These are phyloP conservation scores for Sweltsa coloradensis DNA, from an alignment of 1,140 invertebrate species.

Conservation along the genomic window DNA sequence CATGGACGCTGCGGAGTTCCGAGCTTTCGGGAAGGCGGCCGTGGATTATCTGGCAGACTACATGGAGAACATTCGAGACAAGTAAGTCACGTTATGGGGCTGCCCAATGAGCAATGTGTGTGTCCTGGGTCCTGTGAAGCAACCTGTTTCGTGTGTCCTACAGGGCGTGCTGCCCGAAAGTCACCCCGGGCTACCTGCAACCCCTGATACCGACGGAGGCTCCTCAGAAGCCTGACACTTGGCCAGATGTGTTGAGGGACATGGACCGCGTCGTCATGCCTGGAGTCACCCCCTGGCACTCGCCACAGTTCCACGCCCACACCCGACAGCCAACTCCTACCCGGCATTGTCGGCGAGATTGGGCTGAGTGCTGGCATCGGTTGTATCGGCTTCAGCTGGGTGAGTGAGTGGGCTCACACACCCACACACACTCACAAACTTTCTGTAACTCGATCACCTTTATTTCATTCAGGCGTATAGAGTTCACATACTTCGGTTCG, in stretches of 20 bases:
- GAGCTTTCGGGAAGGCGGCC: conserved; percentile 57
- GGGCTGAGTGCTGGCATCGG: conserved; percentile 67
- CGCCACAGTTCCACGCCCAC: conserved; percentile 88
- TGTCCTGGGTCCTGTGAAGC: too few species aligned
- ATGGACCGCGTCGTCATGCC: conserved; percentile 94
- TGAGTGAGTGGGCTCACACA: conserved; percentile 35
- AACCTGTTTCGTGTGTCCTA: too few species aligned
- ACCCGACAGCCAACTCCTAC: conserved; percentile 73
- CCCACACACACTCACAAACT: too few species aligned
- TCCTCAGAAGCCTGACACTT: conserved; percentile 68
- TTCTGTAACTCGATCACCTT: too few species aligned
- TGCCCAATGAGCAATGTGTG: too few species aligned
- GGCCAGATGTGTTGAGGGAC: conserved; percentile 82
- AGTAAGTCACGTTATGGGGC: conserved; percentile 31
- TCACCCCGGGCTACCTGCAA: conserved; percentile 73
- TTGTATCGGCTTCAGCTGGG: conserved; percentile 87
- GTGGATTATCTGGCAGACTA: conserved; percentile 69
- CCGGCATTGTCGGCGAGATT: conserved; percentile 83
- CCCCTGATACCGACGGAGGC: conserved; percentile 71
- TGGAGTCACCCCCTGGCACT: conserved; percentile 94
- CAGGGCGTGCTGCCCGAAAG: conserved; percentile 65
- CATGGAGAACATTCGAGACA: conserved; percentile 54
- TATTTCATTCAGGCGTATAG: too few species aligned
- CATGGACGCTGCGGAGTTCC: conserved; percentile 59
- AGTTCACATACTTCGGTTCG: too few species aligned